Conservation (phyloP, 2,888 invertebrate genomes). For the Timema podura region DNA sequence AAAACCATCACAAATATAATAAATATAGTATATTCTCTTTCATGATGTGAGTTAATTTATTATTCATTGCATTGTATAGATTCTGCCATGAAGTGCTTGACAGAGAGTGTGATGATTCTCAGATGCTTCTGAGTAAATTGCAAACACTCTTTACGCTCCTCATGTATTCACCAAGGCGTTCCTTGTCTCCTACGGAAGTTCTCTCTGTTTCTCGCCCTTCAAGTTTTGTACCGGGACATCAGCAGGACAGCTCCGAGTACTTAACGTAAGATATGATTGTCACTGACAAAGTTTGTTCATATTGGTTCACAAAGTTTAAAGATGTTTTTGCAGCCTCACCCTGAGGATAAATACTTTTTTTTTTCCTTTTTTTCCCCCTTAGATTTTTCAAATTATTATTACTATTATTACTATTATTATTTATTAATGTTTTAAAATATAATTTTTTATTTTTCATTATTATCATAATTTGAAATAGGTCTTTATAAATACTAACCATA, state of each 20-base stretch:
- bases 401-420: no score
- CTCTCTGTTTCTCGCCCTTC: conserved; percentile 67
- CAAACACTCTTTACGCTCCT: conserved; percentile 71
- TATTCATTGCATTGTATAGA: conserved; percentile 39
- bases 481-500: no score
- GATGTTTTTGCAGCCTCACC: neutral
- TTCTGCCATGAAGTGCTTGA: conserved; percentile 61
- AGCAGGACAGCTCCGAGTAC: conserved; percentile 88
- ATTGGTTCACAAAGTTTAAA: neutral
- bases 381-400: no score
- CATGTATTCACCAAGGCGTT: conserved; percentile 61
- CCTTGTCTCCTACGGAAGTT: conserved; percentile 69
- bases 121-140: conserved; percentile 58
- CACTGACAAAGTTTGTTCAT: neutral
- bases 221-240: conserved; percentile 70
- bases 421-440: no score
- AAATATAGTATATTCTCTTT: no score
- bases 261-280: conserved; percentile 52
- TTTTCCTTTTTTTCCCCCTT: no score
- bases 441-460: no score
- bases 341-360: no score
- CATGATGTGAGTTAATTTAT: no score
- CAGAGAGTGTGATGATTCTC: conserved; percentile 26
- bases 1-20: no score
- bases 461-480: no score